Conservation (phyloP, 1,140 invertebrate genomes). For the Diuraphis noxia region DNA sequence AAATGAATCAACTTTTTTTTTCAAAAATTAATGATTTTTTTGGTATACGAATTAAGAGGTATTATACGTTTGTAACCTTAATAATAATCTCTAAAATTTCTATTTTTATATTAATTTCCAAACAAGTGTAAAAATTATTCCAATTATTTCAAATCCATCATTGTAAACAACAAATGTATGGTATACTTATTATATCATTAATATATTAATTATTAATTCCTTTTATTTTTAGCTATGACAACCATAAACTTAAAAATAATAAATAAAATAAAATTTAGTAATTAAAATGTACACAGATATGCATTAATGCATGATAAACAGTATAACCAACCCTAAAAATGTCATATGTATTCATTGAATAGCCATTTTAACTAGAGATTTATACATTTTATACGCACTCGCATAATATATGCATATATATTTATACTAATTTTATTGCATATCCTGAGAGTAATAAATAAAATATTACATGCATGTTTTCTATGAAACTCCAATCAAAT, state of each 20-base stretch:
- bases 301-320: slow-evolving; percentile 23
- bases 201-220: neutral
- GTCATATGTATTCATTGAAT: slow-evolving; percentile 35
- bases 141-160: neutral
- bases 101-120: neutral
- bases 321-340: slow-evolving; percentile 27
- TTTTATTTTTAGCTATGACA: neutral
- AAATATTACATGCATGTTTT: neutral
- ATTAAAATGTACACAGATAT: slow-evolving; percentile 15
- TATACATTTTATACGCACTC: neutral
- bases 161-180: neutral
- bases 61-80: too few relatives aligned
- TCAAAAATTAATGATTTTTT: too few relatives aligned
- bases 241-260: slow-evolving; percentile 30
- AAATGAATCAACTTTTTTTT: too few relatives aligned
- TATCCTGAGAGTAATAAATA: slow-evolving; percentile 27
- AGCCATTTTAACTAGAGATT: slow-evolving; percentile 19
- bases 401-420: neutral
- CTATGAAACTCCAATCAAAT: slow-evolving; percentile 19
- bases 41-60: too few relatives aligned
- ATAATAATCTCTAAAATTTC: too few relatives aligned
- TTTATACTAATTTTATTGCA: slow-evolving; percentile 10
- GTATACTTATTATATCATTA: neutral
- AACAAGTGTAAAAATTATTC: neutral
- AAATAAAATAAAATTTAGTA: slow-evolving; percentile 22